Base-by-base conservation (phyloP, 2,888 invertebrate species). In the Leucophenga maculata region DNA sequence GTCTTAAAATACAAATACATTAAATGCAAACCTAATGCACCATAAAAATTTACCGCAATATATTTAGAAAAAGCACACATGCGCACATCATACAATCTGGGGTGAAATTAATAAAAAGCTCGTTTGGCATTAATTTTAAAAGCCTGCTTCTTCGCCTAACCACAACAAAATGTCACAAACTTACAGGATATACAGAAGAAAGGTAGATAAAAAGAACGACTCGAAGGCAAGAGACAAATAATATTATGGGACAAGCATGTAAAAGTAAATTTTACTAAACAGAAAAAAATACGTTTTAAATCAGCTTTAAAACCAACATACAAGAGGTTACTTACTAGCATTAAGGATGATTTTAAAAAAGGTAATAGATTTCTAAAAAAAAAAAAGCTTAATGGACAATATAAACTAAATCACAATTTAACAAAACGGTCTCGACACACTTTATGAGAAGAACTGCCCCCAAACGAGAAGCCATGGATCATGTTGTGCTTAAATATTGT, bases 11-110 rank as follows among this genome's bases (percentile, higher is more conserved):
- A 26, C 26, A 26, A 26, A 26, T 26, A 3, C 26, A 2, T 26
- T 26, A 26, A 26, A 26, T 26, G 26, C 26, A 26, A 4, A 52
- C 20, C 14, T 52, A n/a, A 18, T 20, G 14, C n/a, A 52, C 18
- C 52, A 62, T 62, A 62, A 62, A 60, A 68, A 48, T 39, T 31
- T 20, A 57, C 57, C 57, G 20, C 55, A 39, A 54, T n/a, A 46
- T 39, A 14, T 60, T 50, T 22, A 6, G n/a, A n/a, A n/a, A 22
- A 8, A 57, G 6, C 16, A 20, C 14, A 16, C 57, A 32, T 57
- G n/a, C 6, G 26, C 22, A 57, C 6, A 32, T 32, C 32, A 32
- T 6, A 32, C 3, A 3, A 6, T 32, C 32, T 11, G 39, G 39
- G 11, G 11, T 39, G 22, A 57, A 57, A 57, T 31, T 26, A 57